Evolutionary conservation across 2,797 vertebrate species (phyloP).

Genomic region (Bucorvus abyssinicus): DNA sequence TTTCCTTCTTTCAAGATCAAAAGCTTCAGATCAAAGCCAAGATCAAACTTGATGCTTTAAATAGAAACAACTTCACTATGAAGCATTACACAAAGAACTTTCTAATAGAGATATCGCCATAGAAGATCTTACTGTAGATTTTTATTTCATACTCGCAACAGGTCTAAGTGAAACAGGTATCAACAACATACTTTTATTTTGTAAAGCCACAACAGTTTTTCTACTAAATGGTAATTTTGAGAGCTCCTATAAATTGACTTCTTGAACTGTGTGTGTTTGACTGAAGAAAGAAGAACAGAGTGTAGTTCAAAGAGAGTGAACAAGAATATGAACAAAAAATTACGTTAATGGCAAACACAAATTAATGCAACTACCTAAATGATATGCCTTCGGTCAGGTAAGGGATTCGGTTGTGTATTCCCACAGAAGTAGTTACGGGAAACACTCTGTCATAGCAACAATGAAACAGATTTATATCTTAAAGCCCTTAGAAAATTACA

Average conservation of each 20-base stretch:
- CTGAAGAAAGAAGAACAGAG: not conserved
- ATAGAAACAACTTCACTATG: conserved; percentile 70
- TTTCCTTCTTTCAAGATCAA: conserved; percentile 80
- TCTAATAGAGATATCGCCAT: conserved; percentile 59
- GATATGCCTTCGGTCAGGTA: not conserved
- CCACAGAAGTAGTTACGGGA: not conserved
- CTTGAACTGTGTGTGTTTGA: not conserved
- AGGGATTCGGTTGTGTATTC: not conserved
- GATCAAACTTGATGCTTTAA: conserved; percentile 76
- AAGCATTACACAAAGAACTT: conserved; percentile 65
- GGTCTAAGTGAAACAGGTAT: conserved; percentile 16
- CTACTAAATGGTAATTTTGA: not conserved
- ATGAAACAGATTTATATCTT: not conserved
- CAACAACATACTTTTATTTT: conserved; percentile 2
- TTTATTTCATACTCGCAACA: conserved; percentile 50
- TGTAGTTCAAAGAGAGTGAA: not conserved
- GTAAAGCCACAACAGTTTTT: conserved; percentile 37
- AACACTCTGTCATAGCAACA: not conserved
- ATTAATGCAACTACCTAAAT: not conserved
- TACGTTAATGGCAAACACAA: not conserved
- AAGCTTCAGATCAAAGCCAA: conserved; percentile 80
- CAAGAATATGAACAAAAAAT: not conserved
- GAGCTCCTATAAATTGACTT: not conserved
- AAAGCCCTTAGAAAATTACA: not conserved
- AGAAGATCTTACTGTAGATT: conserved; percentile 60